These are phyloP conservation scores for Urophycis tenuis DNA, from an alignment of 2,797 vertebrate genomes.

Conservation along the genomic window DNA sequence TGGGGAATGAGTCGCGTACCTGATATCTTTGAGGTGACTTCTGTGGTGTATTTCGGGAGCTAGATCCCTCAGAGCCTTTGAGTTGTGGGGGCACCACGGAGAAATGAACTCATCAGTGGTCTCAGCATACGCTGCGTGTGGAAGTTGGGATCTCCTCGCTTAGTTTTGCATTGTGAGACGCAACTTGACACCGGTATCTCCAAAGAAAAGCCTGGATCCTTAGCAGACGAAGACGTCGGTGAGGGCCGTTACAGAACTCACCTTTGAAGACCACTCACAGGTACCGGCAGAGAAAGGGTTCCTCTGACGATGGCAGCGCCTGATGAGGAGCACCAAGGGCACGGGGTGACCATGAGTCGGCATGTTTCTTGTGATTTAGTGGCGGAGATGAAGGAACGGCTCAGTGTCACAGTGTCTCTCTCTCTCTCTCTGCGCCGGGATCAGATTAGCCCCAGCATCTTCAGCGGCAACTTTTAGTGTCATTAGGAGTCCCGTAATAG, in stretches of 20 bases:
- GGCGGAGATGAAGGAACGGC: slow-evolving; percentile 17
- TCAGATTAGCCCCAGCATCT: slow-evolving; percentile 18
- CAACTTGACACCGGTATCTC: not conserved
- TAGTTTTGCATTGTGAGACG: not conserved
- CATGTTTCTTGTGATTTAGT: slow-evolving; percentile 19
- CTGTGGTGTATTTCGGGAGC: not conserved
- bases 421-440: not conserved
- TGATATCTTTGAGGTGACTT: not conserved
- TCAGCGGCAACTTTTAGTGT: slow-evolving; percentile 4
- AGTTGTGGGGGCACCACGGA: not conserved
- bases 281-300: not conserved
- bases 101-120: too few relatives aligned
- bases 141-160: not conserved
- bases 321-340: slow-evolving; percentile 18
- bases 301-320: not conserved
- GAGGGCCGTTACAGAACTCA: not conserved
- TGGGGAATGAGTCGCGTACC: not conserved
- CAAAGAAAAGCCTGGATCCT: not conserved
- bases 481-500: not conserved
- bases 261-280: not conserved
- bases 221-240: not conserved
- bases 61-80: too few relatives aligned
- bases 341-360: slow-evolving; percentile 39
- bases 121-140: not conserved
- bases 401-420: not conserved